phyloP scores from a whole-genome alignment of 1,140 invertebrate species.

The Pseudomyrmex gracilis region DNA sequence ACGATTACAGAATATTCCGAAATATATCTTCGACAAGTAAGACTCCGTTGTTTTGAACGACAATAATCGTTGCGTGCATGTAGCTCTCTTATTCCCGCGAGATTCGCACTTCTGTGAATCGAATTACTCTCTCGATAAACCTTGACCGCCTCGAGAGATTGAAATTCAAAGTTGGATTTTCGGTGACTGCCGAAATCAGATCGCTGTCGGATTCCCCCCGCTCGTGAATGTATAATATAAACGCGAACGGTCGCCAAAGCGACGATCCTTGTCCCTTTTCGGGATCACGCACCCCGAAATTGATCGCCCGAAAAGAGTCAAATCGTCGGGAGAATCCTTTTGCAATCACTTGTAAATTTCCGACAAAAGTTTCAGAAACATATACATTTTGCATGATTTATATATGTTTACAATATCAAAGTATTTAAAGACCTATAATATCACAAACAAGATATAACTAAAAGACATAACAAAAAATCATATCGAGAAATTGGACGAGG shows the following conservation, averaged over 20 bases:
- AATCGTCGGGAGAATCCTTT: too few species aligned
- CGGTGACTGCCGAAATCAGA: constrained; percentile 71
- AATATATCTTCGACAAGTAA: neutral
- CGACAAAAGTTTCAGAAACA: neutral
- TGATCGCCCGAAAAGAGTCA: neutral
- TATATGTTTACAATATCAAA: neutral
- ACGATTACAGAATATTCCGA: neutral
- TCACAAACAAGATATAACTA: neutral
- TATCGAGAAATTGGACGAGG: neutral
- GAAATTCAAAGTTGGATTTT: constrained; percentile 80
- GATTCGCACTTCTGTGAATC: constrained; percentile 32
- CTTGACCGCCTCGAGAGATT: constrained; percentile 76
- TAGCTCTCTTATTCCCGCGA: constrained; percentile 18
- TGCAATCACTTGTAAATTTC: too few species aligned
- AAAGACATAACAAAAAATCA: neutral
- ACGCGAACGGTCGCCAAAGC: constrained; percentile 66
- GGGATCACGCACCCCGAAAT: neutral
- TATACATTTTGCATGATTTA: too few species aligned
- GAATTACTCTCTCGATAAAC: constrained; percentile 55
- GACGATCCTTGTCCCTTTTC: constrained; percentile 68
- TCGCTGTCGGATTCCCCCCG: constrained; percentile 67
- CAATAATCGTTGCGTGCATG: constrained; percentile 4
- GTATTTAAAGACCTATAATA: neutral
- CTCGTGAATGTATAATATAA: constrained; percentile 80
- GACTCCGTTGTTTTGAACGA: neutral